Evolutionary conservation across 2,113 vertebrate genomes (phyloP).

Genomic region (Laticauda colubrina): DNA sequence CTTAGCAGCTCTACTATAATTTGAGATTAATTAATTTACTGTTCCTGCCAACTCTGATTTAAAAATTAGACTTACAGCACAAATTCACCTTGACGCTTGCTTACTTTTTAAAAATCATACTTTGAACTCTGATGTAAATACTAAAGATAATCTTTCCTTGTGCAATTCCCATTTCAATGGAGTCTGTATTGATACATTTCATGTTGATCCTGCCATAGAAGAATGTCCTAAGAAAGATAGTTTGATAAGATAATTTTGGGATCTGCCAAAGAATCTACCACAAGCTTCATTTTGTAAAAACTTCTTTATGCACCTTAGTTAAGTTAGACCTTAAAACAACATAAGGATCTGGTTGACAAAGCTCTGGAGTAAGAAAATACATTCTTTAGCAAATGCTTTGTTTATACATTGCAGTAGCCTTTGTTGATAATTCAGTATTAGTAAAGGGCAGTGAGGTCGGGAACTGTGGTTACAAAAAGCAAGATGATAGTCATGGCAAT

Average conservation of each 20-base stretch:
- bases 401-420: not conserved
- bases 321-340: not conserved
- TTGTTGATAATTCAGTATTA: not conserved
- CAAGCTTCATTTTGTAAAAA: not conserved
- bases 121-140: constrained; percentile 7
- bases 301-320: not conserved
- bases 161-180: not conserved
- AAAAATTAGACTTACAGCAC: constrained; percentile 38
- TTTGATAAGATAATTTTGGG: not conserved
- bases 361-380: not conserved
- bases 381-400: not conserved
- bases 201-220: not conserved
- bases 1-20: constrained; percentile 38
- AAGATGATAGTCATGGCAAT: not conserved
- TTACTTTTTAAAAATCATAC: constrained; percentile 9
- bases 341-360: not conserved
- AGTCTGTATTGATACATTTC: not conserved
- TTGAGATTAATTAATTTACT: constrained; percentile 39
- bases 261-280: not conserved
- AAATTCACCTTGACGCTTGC: constrained; percentile 40
- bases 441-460: not conserved
- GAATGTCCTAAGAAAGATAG: not conserved
- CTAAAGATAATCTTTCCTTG: constrained; percentile 12
- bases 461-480: not conserved
- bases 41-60: constrained; percentile 39